These are phyloP conservation scores for Trinorchestia longiramus DNA, from an alignment of 1,140 invertebrate genomes.

Conservation along the genomic window DNA sequence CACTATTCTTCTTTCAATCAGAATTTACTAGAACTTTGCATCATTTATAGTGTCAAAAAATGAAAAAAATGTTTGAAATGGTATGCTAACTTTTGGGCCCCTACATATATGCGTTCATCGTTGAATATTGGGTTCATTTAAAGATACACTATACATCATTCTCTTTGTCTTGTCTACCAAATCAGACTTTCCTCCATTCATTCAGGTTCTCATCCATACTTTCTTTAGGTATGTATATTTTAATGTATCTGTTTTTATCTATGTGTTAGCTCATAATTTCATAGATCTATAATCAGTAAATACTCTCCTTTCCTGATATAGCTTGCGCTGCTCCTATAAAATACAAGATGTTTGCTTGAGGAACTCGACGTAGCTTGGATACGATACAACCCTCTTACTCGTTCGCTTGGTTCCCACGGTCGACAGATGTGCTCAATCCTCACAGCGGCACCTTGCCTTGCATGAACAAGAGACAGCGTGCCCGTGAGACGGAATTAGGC, in stretches of 20 bases:
- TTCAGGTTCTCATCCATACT: not conserved
- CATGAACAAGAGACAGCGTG: not conserved
- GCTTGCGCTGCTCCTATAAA: not conserved
- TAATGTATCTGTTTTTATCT: not conserved
- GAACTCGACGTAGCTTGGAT: not conserved
- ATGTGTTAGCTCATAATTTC: not conserved
- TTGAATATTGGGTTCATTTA: too few relatives aligned
- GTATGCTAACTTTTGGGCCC: too few relatives aligned
- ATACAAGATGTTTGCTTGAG: not conserved
- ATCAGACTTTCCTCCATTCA: not conserved
- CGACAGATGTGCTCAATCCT: not conserved
- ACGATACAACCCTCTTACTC: not conserved
- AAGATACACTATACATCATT: too few relatives aligned
- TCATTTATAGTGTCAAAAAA: too few relatives aligned
- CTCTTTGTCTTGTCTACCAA: not conserved
- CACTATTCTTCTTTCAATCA: too few relatives aligned
- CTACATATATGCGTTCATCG: too few relatives aligned
- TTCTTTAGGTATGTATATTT: not conserved
- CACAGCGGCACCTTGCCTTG: not conserved
- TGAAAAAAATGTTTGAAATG: too few relatives aligned
- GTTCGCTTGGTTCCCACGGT: not conserved
- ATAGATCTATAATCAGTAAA: not conserved
- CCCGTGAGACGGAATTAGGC: not conserved
- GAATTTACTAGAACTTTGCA: too few relatives aligned
- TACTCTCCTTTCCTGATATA: not conserved